Percentiles rank a stretch among this genome's conserved stretches.
Conservation (phyloP, 2,888 invertebrate species). For the Metellina segmentata region DNA sequence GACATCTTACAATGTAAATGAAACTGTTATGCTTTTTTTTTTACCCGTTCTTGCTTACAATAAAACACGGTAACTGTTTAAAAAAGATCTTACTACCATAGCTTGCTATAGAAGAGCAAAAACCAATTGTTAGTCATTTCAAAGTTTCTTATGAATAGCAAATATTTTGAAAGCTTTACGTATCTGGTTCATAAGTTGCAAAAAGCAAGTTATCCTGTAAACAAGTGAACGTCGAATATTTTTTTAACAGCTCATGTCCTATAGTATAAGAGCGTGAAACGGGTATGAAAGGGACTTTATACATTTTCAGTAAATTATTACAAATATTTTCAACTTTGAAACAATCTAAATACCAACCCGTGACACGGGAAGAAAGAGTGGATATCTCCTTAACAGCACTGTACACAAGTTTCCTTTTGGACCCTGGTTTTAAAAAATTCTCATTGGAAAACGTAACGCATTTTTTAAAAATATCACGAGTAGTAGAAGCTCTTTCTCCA, state of each 20-base stretch:
- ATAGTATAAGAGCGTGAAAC: conserved; percentile 8
- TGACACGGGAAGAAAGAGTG: conserved; percentile 1
- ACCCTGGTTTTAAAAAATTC: conserved; percentile 1
- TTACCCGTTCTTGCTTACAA: too few relatives aligned
- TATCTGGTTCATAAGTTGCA: not conserved
- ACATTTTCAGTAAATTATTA: conserved; percentile 5
- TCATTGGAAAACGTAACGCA: conserved; percentile 19
- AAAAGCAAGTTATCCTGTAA: not conserved
- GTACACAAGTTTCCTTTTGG: conserved; percentile 2
- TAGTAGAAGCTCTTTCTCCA: not conserved
- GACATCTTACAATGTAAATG: too few relatives aligned
- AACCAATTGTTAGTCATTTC: too few relatives aligned
- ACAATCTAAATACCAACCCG: not conserved
- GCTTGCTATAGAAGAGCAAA: too few relatives aligned
- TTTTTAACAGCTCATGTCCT: conserved; percentile 8
- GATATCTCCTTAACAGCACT: conserved; percentile 3
- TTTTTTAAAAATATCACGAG: conserved; percentile 17
- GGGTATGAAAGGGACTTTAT: conserved; percentile 21
- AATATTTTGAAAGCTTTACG: too few relatives aligned
- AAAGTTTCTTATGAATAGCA: too few relatives aligned
- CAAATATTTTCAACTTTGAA: conserved; percentile 8
- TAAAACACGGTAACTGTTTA: too few relatives aligned
- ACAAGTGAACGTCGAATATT: not conserved
- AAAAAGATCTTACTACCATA: too few relatives aligned
- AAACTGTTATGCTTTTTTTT: too few relatives aligned